A percentile compares a stretch with the other conserved stretches of the same genome.
Evolutionary conservation across 2,888 invertebrate species (phyloP).

Genomic region (Cerceris rybyensis): DNA sequence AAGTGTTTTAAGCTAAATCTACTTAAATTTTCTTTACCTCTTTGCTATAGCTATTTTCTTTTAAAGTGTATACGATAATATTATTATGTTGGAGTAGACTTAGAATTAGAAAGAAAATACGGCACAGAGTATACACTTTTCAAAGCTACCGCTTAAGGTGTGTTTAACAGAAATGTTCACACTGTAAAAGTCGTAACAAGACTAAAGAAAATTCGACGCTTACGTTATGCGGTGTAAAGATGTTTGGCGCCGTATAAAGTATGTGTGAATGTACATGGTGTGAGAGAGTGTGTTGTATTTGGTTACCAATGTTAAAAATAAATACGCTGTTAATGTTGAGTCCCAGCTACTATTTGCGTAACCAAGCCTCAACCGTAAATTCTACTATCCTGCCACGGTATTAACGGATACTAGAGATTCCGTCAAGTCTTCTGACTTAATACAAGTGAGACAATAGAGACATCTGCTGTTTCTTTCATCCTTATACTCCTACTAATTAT

Average conservation of each 20-base stretch:
- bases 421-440: too few species aligned
- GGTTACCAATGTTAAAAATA: conserved; percentile 57
- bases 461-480: too few species aligned
- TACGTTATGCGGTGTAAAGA: conserved; percentile 18
- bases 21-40: conserved; percentile 33
- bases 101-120: conserved; percentile 23
- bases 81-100: conserved; percentile 17
- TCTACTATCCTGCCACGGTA: not conserved
- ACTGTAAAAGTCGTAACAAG: conserved; percentile 22
- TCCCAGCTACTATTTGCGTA: conserved; percentile 36
- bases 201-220: conserved; percentile 38
- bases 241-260: conserved; percentile 7
- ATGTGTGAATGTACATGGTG: conserved; percentile 17
- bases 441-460: too few species aligned
- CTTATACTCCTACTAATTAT: too few species aligned
- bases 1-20: not conserved
- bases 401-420: not conserved
- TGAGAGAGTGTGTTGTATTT: conserved; percentile 4
- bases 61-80: not conserved
- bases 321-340: conserved; percentile 29
- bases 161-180: conserved; percentile 10
- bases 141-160: not conserved
- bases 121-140: conserved; percentile 37
- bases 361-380: not conserved
- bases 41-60: conserved; percentile 8